phyloP scores from a whole-genome alignment of 2,888 invertebrate species.

The Drosophila atroscutellata region DNA sequence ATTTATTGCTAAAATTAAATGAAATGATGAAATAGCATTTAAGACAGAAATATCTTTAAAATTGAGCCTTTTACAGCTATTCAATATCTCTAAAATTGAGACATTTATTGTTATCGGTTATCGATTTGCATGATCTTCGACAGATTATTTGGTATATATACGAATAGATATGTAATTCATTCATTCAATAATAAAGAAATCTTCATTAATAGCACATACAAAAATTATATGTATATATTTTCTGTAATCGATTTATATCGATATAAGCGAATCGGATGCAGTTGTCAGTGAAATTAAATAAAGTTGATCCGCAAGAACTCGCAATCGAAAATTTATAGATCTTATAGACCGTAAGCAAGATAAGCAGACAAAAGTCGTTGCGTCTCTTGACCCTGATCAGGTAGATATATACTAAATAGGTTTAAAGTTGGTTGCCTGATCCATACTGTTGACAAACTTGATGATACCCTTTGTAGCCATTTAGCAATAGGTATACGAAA shows the following conservation, averaged over 20 bases:
- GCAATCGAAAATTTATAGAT: fast-evolving
- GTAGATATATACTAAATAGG: neutral
- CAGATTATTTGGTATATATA: neutral
- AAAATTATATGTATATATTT: too few species aligned
- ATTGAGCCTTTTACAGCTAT: neutral
- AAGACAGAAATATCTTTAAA: neutral
- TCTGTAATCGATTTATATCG: neutral
- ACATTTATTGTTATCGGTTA: too few species aligned
- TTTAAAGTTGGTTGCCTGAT: neutral
- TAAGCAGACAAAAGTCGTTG: fast-evolving
- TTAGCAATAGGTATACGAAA: neutral
- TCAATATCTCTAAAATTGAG: neutral
- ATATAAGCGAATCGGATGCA: neutral
- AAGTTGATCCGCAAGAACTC: neutral
- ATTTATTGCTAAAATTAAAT: neutral
- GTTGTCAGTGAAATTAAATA: fast-evolving
- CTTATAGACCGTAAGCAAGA: neutral
- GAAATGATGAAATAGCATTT: neutral
- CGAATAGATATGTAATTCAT: too few species aligned
- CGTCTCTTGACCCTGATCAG: neutral
- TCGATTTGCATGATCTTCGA: neutral
- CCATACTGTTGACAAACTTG: neutral
- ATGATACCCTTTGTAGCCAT: neutral
- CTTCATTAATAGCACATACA: too few species aligned
- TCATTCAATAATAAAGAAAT: neutral